These are phyloP conservation scores for Boloria selene DNA, from an alignment of 2,888 invertebrate species.

Conservation along the genomic window DNA sequence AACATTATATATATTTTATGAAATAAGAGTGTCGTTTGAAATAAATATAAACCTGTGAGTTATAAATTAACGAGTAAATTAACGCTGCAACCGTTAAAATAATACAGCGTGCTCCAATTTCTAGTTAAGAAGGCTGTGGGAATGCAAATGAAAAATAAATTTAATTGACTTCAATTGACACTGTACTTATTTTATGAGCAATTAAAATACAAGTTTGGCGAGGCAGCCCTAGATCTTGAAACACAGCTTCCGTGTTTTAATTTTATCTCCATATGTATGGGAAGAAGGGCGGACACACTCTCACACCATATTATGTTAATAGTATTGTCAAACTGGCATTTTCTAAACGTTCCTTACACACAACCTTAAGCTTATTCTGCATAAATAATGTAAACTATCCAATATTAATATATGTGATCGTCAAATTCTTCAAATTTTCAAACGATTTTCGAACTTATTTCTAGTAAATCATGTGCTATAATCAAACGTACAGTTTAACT, in stretches of 20 bases:
- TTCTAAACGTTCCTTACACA: constrained; percentile 30
- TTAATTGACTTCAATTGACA: constrained; percentile 19
- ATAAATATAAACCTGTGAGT: constrained; percentile 4
- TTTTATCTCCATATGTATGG: constrained; percentile 49
- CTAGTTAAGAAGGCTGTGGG: not conserved
- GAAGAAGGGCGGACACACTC: constrained; percentile 49
- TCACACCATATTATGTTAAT: constrained; percentile 52
- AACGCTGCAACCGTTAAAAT: constrained; percentile 13
- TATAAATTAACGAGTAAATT: constrained; percentile 8
- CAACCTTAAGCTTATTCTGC: constrained; percentile 34
- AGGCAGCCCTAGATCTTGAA: constrained; percentile 35
- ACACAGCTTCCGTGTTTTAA: constrained; percentile 49
- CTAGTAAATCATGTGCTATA: too few relatives aligned
- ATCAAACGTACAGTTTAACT: not conserved
- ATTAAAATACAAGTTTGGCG: constrained; percentile 21
- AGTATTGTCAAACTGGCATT: constrained; percentile 38
- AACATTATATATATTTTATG: too few relatives aligned
- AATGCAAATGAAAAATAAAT: constrained; percentile 17
- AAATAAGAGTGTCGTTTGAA: not conserved
- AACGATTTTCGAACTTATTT: not conserved
- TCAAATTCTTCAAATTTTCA: not conserved
- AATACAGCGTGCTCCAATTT: constrained; percentile 14
- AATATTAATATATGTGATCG: constrained; percentile 29
- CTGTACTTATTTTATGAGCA: constrained; percentile 12
- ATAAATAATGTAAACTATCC: constrained; percentile 19